These are phyloP conservation scores for Zootoca vivipara DNA, from an alignment of 2,113 vertebrate genomes.

Conservation along the genomic window DNA sequence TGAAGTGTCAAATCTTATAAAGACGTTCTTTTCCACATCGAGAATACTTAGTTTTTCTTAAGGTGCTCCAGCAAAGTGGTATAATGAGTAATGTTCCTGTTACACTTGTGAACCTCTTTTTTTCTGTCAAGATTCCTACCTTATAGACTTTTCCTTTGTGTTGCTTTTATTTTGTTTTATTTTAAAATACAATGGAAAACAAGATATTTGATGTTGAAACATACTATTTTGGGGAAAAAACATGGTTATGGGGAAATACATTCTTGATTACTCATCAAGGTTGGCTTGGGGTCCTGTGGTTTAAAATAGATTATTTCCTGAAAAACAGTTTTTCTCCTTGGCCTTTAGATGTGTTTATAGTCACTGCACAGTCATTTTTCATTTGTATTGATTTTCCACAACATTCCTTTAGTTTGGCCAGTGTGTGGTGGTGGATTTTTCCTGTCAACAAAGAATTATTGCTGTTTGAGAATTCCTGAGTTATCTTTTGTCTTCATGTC, in stretches of 20 bases:
- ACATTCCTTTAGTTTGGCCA: neutral
- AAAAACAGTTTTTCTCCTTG: neutral
- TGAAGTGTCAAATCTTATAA: slow-evolving; percentile 39
- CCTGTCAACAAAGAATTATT: neutral
- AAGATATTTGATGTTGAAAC: slow-evolving; percentile 38
- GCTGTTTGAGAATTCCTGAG: neutral
- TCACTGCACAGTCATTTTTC: neutral
- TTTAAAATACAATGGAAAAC: slow-evolving; percentile 24
- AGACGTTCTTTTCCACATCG: slow-evolving; percentile 44
- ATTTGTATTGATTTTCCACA: neutral
- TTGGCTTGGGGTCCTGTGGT: neutral
- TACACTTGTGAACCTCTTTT: slow-evolving; percentile 29
- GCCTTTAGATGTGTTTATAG: slow-evolving; percentile 19
- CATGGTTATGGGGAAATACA: neutral
- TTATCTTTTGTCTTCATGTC: neutral
- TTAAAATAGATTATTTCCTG: slow-evolving; percentile 19
- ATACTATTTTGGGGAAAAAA: slow-evolving; percentile 15
- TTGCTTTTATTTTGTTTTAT: neutral
- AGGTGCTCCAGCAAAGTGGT: slow-evolving; percentile 54
- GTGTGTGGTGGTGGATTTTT: neutral
- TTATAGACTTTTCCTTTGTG: slow-evolving; percentile 1
- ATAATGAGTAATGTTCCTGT: slow-evolving; percentile 34
- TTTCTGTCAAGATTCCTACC: slow-evolving; percentile 25
- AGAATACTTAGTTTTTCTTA: slow-evolving; percentile 49
- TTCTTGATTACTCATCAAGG: slow-evolving; percentile 26